Base-by-base conservation (phyloP, 2,888 invertebrate genomes). In the Byasa hedistus region DNA sequence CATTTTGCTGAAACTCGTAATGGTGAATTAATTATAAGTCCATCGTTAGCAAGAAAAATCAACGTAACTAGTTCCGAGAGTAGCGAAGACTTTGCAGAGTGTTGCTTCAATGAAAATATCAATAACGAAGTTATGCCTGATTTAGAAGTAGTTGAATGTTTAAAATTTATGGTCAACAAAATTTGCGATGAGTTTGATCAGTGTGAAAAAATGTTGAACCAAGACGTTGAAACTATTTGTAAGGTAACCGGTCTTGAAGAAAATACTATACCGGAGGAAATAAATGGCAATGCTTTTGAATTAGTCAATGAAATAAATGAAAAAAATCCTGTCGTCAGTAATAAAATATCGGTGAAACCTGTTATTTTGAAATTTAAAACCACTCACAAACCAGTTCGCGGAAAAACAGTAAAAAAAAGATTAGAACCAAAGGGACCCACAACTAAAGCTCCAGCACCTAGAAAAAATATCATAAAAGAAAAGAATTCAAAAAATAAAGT, bases 171-270 rank as follows among this genome's bases (percentile, higher is more conserved):
- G 60, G 71, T 88, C 3, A 86, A 88, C 75, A 80, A 74, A 70
- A 85, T 89, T 3, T 87, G 87, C 66, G 68, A 71, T 55, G 80
- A 84, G 68, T 74, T 87, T 3, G 77, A 86, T 32, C 84, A 80
- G 73, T 81, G 76, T 70, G 70, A 78, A 1, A 74, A 80, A 59
- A 75, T 79, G 69, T 70, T 83, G 2, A 71, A 73, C 55, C 66
- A 74, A 66, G 68, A 65, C 23, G n/a, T 56, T 76, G 23, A 62
- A 73, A 56, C n/a, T 32, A 57, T 56, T 52, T 52, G n/a, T 17
- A 59, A 27, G 22, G 59, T 63, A 57, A 36, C n/a, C 56, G 62
- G 36, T 24, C 21, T 55, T 59, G 24, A 64, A n/a, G 61, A 39
- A n/a, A 61, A 27, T 36, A 36, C 10, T 39, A 21, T 19, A 44